These are phyloP conservation scores for Taenaris catops DNA, from an alignment of 2,888 invertebrate species.

Conservation along the genomic window DNA sequence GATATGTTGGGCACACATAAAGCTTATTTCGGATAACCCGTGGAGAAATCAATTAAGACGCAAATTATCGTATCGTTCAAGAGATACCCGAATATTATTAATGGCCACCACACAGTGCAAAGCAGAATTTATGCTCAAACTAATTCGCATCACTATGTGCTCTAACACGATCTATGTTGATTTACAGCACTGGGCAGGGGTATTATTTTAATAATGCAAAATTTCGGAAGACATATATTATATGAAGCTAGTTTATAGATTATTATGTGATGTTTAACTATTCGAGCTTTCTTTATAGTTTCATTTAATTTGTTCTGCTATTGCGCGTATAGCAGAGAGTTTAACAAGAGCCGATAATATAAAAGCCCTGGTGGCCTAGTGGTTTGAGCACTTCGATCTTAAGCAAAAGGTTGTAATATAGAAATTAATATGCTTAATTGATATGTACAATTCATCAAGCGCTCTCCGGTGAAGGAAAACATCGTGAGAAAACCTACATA, in stretches of 20 bases:
- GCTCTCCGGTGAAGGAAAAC: too few relatives aligned
- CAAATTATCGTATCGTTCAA: constrained; percentile 15
- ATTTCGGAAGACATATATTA: not conserved
- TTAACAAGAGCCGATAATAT: too few relatives aligned
- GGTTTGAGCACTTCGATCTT: too few relatives aligned
- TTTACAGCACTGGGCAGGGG: not conserved
- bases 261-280: too few relatives aligned
- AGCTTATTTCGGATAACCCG: constrained; percentile 1
- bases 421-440: too few relatives aligned
- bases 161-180: constrained; percentile 10
- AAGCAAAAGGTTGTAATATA: too few relatives aligned
- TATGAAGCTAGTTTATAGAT: not conserved
- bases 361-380: too few relatives aligned
- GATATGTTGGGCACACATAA: not conserved
- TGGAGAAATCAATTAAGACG: constrained; percentile 18
- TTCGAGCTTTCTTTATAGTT: too few relatives aligned
- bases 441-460: too few relatives aligned
- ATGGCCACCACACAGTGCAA: constrained; percentile 15
- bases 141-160: constrained; percentile 20
- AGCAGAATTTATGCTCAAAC: constrained; percentile 18
- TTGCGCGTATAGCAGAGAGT: too few relatives aligned
- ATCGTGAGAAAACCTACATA: too few relatives aligned
- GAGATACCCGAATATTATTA: constrained; percentile 19
- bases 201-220: constrained; percentile 3
- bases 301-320: too few relatives aligned